Evolutionary conservation across 1,140 invertebrate genomes (phyloP).

Genomic region (Ceratina japonica): DNA sequence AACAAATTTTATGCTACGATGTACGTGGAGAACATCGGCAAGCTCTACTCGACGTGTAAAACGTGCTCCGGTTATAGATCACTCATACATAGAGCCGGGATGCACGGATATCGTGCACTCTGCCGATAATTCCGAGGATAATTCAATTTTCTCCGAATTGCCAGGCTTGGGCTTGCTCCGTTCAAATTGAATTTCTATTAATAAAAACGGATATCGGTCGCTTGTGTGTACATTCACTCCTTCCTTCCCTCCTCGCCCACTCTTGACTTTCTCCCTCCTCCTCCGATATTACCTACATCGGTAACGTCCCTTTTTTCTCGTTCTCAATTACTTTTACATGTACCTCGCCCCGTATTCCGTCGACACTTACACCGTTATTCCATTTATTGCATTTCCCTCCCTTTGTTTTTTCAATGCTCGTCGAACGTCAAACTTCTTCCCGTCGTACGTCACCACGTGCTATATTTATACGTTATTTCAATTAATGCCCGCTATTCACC

Average conservation of each 20-base stretch:
- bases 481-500: neutral
- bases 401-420: too few species aligned
- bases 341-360: neutral
- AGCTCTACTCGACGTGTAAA: constrained; percentile 42
- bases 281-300: constrained; percentile 12
- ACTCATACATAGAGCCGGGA: constrained; percentile 9
- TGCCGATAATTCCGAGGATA: constrained; percentile 68
- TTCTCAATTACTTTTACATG: constrained; percentile 38
- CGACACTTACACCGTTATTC: neutral
- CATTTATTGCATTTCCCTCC: neutral
- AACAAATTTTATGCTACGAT: constrained; percentile 31
- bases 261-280: constrained; percentile 6
- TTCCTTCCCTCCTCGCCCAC: too few species aligned
- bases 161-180: constrained; percentile 59
- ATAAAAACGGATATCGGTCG: constrained; percentile 71
- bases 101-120: constrained; percentile 50
- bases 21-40: constrained; percentile 10
- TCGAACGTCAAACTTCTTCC: too few species aligned
- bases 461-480: neutral
- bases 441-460: too few species aligned
- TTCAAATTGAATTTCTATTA: constrained; percentile 73
- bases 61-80: constrained; percentile 23
- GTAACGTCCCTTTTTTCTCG: neutral
- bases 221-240: constrained; percentile 41
- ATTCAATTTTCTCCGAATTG: constrained; percentile 71